Evolutionary conservation across 2,888 invertebrate genomes (phyloP), one percentile per base, ranked within the genome.

Genomic region (Cryptophagus acutangulus): DNA sequence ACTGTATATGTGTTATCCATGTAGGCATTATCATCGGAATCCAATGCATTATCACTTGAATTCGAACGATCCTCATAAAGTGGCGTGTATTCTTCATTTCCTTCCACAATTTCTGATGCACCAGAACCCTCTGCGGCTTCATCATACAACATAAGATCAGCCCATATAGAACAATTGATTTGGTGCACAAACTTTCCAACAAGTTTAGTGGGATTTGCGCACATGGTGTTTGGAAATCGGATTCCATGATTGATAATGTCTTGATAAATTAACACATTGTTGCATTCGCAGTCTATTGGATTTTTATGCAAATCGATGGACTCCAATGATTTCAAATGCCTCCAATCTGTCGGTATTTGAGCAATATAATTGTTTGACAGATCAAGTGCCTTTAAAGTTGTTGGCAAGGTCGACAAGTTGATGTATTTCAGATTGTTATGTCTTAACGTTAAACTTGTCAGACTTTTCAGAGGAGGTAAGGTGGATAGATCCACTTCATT

Each of bases 241-340:
- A 68, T 58, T 9, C 56, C 55, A n/a, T 54, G 46, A 40, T 55
- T 49, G 17, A 57, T 60, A 51, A 87, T 64, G 51, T 73, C 72
- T 57, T 84, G 79, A 48, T 84, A 75, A 33, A 76, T 72, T 47
- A 75, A 70, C 41, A 85, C 65, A 41, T 83, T 82, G 46, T 76
- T 74, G 59, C 86, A 87, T 17, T 81, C 77, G 66, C 87, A 87
- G 52, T 79, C 72, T 3, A 87, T 69, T 24, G 78, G 78, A 62
- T 87, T 87, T 30, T 79, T 79, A 35, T 76, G 73, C 42, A 87
- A 58, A 61, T 83, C 77, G 42, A 87, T 69, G 52, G 76, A 74
- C 59, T 77, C 76, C 38, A 87, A 66, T 53, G 74, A 66, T 30
- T 69, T 70, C 40, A 82, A 66, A 49, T 71, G 70, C 15, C 67